Conservation (phyloP, 2,888 invertebrate genomes). For the Noctua janthina region DNA sequence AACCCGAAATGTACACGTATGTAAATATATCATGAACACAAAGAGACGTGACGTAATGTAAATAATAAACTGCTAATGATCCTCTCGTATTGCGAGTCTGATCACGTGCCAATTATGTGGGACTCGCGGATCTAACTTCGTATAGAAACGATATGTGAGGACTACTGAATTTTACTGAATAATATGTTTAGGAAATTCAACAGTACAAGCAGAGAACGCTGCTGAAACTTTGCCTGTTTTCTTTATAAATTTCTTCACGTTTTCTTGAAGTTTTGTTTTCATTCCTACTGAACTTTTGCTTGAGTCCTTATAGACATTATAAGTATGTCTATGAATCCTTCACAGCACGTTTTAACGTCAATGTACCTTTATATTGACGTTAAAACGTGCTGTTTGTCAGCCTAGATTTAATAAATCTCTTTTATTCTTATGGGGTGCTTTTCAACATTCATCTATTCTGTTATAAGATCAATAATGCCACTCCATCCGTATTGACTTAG, state of each 20-base stretch:
- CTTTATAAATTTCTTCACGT: background rate
- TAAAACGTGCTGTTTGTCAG: background rate
- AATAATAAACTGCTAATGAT: conserved; percentile 55
- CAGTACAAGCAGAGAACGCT: background rate
- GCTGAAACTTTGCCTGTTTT: background rate
- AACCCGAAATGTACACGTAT: conserved; percentile 1
- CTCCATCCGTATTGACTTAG: conserved; percentile 15
- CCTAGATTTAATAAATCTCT: background rate
- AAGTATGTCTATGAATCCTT: background rate
- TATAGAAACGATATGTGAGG: background rate
- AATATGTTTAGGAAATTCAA: background rate
- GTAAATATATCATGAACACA: conserved; percentile 16
- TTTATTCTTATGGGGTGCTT: background rate
- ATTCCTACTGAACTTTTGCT: background rate
- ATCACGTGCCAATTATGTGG: conserved; percentile 54
- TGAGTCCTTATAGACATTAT: background rate
- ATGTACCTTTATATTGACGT: background rate
- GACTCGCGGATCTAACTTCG: conserved; percentile 35
- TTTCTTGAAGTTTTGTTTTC: background rate
- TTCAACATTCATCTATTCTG: background rate
- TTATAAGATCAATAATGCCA: background rate
- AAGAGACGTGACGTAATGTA: conserved; percentile 23
- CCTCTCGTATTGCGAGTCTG: conserved; percentile 31
- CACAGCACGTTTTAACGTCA: no score
- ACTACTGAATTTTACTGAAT: conserved; percentile 20